Evolutionary conservation across 2,888 invertebrate species (phyloP), one percentile per base, ranked within the genome.

Genomic region (Carpatolechia fugitivella): DNA sequence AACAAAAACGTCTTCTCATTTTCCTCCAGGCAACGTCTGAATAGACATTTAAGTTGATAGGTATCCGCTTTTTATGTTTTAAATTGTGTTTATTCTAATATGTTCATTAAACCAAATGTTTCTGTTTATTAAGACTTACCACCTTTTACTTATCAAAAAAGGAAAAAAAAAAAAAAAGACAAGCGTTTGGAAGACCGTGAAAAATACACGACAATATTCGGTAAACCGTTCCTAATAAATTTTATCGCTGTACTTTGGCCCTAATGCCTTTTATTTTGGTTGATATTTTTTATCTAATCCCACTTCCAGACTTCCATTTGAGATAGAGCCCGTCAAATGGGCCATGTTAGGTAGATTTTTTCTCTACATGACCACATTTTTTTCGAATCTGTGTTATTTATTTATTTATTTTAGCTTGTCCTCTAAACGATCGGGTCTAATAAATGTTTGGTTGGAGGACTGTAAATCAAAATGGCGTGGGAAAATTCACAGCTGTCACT

Each of bases 391-490:
- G 31, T 16, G 47, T 33, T 33, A 31, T 31, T 48, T 31, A 14
- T 48, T 31, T 48, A 8, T 13, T 8, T 4, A 10, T 30, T 8
- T 16, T 8, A 4, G 14, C 31, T 30, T 16, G 14, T 16, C 24
- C 24, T 6, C 24, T 24, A 24, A 24, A 48, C 47, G 47, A 33
- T 48, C 47, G 30, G 30, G 13, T 48, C 31, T 30, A 48, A 48
- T 48, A 46, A 46, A 48, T 14, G 13, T 16, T 33, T 38, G 38
- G 16, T 14, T 14, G 10, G 47, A 1, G 18, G 18, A 5, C 13
- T 14, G 16, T 48, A 30, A n/a, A 48, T 48, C 47, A 48, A 48
- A 48, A 33, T 11, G 10, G 31, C 16, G 47, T 48, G 47, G 31
- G 47, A 33, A n/a, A 7, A 14, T 7, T 30, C 13, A 20, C 46